phyloP scores from a whole-genome alignment of 2,888 invertebrate species.

The Steromphala cineraria region DNA sequence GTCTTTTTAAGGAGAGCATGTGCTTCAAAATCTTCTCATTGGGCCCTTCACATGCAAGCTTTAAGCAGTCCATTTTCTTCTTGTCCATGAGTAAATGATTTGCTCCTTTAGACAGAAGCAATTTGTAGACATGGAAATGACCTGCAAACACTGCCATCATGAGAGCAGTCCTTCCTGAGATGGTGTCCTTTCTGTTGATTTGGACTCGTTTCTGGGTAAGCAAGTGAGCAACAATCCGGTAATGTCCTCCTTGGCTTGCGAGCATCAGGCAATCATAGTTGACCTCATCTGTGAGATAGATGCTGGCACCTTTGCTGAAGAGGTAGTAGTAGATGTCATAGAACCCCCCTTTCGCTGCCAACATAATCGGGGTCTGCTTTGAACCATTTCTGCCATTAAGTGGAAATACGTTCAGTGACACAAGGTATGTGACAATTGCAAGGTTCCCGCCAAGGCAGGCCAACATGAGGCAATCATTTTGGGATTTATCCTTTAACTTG shows the following conservation, averaged over 20 bases:
- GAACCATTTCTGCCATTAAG: background rate
- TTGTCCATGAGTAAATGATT: background rate
- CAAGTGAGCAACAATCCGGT: background rate
- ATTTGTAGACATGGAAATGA: background rate
- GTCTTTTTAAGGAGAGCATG: background rate
- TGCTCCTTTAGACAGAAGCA: background rate
- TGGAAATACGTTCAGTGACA: background rate
- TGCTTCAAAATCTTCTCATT: background rate
- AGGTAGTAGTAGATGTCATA: background rate
- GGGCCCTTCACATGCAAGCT: background rate
- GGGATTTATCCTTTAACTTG: background rate
- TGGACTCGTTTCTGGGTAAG: background rate
- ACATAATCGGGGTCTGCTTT: background rate
- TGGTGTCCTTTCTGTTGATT: background rate
- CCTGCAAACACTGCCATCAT: background rate
- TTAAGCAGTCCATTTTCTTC: background rate
- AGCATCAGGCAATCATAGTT: background rate
- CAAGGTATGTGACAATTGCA: background rate
- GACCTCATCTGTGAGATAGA: background rate
- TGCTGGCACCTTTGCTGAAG: background rate
- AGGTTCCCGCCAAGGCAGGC: background rate
- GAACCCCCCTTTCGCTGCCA: background rate
- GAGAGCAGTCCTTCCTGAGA: background rate
- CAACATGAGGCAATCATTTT: background rate
- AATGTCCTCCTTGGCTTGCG: background rate